Evolutionary conservation across 2,797 vertebrate species (phyloP).

Genomic region (Iguana delicatissima): DNA sequence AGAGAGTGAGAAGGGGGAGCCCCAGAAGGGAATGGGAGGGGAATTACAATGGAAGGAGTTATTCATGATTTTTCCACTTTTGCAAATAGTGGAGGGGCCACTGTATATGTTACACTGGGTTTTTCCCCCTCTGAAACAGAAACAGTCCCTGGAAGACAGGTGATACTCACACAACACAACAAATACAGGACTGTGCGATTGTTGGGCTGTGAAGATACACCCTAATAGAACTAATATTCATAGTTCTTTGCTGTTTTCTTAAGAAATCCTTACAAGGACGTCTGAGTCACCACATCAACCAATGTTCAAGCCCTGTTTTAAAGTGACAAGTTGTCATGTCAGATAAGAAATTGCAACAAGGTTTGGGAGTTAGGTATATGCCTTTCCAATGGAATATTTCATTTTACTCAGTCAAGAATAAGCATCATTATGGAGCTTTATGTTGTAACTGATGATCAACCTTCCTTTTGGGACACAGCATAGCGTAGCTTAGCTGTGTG

Average conservation of each 20-base stretch:
- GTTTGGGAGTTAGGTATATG: constrained; percentile 26
- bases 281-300: constrained; percentile 40
- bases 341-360: constrained; percentile 35
- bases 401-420: constrained; percentile 14
- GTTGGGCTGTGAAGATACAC: background rate
- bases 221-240: constrained; percentile 14
- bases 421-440: background rate
- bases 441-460: constrained; percentile 41
- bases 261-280: constrained; percentile 39
- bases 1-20: too few relatives aligned
- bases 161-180: background rate
- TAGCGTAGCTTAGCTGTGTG: background rate
- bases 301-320: constrained; percentile 37
- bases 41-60: too few relatives aligned
- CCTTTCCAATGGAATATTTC: constrained; percentile 38
- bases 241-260: constrained; percentile 37
- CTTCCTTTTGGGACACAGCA: constrained; percentile 27
- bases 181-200: background rate
- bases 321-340: constrained; percentile 49
- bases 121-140: background rate
- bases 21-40: too few relatives aligned
- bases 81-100: too few relatives aligned
- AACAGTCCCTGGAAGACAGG: background rate
- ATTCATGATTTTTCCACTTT: too few relatives aligned
- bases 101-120: background rate